Base-by-base conservation (phyloP, 1,140 invertebrate genomes). In the Drosophila asahinai region DNA sequence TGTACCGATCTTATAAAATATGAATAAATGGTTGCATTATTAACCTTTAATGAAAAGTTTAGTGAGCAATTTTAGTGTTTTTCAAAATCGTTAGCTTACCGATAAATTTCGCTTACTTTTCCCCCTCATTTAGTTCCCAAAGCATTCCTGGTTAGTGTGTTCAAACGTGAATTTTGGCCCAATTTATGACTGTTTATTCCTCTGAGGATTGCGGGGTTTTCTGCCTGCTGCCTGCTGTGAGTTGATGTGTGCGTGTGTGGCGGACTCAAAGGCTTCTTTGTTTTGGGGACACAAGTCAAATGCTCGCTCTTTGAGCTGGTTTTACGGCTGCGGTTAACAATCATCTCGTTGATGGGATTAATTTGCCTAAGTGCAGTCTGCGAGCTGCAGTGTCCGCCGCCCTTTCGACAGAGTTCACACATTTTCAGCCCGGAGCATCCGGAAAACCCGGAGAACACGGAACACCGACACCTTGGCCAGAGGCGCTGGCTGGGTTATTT, bases 311-410 rank as follows among this genome's bases (percentile, higher is more conserved):
- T 65, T 42, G 67, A 58, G 62, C 36, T 64, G 52, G 38, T 27
- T 73, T 67, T 67, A 58, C 48, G 66, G 49, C 49, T 63, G 62
- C 17, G 70, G 67, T 52, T 58, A 71, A 51, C 43, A 62, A 75
- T 45, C 80, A 82, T 78, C 79, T 79, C 42, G 40, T 55, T 81
- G 63, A 86, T 75, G 80, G 75, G 81, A 90, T 79, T 84, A 89
- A 90, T 90, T 89, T 89, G 74, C 74, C 68, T 89, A 90, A 89
- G 84, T 90, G 86, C 84, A 89, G 47, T 63, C 17, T 43, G 40
- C 40, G 59, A 47, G 19, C 48, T 82, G 83, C 84, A 81, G n/a
- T 57, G 36, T 7, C 33, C 52, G 33, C 9, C 15, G 36, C 43
- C 19, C 17, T 15, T 38, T 61, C 12, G 42, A 14, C 25, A 40